Evolutionary conservation across 2,888 invertebrate genomes (phyloP), one percentile per base, ranked within the genome.

Genomic region (Sesia apiformis): DNA sequence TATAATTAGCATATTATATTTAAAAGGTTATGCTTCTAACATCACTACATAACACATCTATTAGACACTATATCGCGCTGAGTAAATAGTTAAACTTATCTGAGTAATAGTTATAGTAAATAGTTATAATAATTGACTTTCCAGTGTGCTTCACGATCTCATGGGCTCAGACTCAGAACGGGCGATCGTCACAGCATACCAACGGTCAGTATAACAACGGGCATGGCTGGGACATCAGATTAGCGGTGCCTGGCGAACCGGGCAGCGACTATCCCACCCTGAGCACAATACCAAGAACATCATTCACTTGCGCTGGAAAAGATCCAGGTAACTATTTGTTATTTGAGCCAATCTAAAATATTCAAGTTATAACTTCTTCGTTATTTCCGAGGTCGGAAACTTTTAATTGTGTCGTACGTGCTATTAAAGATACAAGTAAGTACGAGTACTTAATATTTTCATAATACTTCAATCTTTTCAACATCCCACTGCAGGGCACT

Each of bases 221-320:
- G 43, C 78, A 83, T 60, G 84, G 91, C 50, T 90, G 92, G 82
- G 91, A 92, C 71, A 91, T 93, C 60, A 81, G 92, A 55, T 87
- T 91, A 53, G 91, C 92, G 23, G 92, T 93, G 52, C 93, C 93
- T 4, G 93, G 93, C 0, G 91, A 93, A 64, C 93, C 93, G 1
- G 93, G 92, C 8, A 79, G 81, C 50, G 93, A 93, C 75, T 94
- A 93, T 69, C 93, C 93, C 0, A 91, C 91, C 38, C 89, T 91
- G 40, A 84, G 86, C 52, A 76, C 74, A 39, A 90, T 93, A 63
- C 93, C 93, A 0, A 83, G 89, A 57, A 93, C 93, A 0, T 78
- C 86, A 38, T 93, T 93, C 67, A 88, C 91, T 0, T 93, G 93
- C 67, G 87, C 91, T 58, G 92, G 90, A 49, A 90, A 90, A 68